Percentiles rank a stretch among this genome's conserved stretches.
phyloP scores from a whole-genome alignment of 2,797 vertebrate genomes.

The Rhinatrema bivittatum region DNA sequence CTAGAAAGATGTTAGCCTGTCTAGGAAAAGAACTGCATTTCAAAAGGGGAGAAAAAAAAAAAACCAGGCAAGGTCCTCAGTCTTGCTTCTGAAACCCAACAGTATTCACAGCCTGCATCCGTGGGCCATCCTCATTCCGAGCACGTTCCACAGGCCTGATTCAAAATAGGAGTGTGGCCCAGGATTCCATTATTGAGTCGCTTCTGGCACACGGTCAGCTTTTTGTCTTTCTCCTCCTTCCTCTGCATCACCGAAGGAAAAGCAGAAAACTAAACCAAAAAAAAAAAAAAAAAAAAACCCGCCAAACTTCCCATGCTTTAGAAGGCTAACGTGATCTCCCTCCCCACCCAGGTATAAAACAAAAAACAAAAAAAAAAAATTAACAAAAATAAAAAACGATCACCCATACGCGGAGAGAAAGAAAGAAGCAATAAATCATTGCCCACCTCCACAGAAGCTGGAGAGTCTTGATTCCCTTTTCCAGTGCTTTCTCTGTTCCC shows the following conservation, averaged over 20 bases:
- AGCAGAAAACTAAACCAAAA: neutral
- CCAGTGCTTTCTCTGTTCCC: too few relatives aligned
- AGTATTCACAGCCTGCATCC: neutral
- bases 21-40: conserved; percentile 7
- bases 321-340: neutral
- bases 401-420: too few relatives aligned
- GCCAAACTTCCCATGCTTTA: neutral
- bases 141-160: conserved; percentile 30
- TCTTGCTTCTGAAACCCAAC: neutral
- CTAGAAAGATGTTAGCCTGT: too few relatives aligned
- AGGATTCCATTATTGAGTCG: conserved; percentile 37
- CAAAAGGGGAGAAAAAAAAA: too few relatives aligned
- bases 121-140: conserved; percentile 34
- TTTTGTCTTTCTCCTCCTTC: conserved; percentile 54
- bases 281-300: too few relatives aligned
- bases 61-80: conserved; percentile 2
- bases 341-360: neutral
- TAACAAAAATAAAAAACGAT: too few relatives aligned
- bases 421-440: too few relatives aligned
- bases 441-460: conserved; percentile 13
- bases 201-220: conserved; percentile 66
- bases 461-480: too few relatives aligned
- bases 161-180: conserved; percentile 42
- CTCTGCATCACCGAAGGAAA: neutral
- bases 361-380: too few relatives aligned